A percentile compares a stretch with the other conserved stretches of the same genome.
Evolutionary conservation across 2,113 vertebrate species (phyloP).

Genomic region (Cepphus grylle): DNA sequence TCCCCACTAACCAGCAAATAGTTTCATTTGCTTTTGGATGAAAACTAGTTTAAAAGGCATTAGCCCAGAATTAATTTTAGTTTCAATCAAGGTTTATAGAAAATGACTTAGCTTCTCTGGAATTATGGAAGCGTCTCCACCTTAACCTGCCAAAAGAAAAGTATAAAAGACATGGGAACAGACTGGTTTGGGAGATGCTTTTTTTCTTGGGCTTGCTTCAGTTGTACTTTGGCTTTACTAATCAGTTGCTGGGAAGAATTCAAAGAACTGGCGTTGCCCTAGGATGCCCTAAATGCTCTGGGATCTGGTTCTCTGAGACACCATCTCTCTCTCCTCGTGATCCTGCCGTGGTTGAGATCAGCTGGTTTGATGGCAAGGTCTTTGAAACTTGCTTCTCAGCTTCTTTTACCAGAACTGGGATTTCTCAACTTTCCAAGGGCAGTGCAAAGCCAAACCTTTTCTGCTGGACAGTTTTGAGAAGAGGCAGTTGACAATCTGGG

Average conservation of each 20-base stretch:
- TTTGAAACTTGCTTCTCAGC: neutral
- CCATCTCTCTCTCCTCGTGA: neutral
- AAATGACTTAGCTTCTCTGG: neutral
- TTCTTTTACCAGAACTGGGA: neutral
- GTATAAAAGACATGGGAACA: neutral
- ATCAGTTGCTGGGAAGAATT: slow-evolving; percentile 14
- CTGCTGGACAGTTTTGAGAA: neutral
- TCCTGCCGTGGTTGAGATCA: neutral
- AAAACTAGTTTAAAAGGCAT: neutral
- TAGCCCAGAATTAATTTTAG: neutral
- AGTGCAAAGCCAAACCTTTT: neutral
- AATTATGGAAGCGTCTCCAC: neutral
- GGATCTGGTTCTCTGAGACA: neutral
- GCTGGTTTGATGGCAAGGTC: neutral
- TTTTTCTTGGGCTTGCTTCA: neutral
- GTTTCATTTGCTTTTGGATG: neutral
- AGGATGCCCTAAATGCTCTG: neutral
- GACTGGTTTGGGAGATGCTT: neutral
- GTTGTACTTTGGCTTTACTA: neutral
- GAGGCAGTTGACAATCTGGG: neutral
- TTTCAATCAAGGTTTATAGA: neutral
- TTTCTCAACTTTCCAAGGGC: neutral
- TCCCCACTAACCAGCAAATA: neutral
- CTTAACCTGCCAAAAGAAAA: neutral
- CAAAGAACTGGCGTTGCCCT: neutral